phyloP scores from a whole-genome alignment of 92 coral and sea anemone species.

The Phenganax marumi region DNA sequence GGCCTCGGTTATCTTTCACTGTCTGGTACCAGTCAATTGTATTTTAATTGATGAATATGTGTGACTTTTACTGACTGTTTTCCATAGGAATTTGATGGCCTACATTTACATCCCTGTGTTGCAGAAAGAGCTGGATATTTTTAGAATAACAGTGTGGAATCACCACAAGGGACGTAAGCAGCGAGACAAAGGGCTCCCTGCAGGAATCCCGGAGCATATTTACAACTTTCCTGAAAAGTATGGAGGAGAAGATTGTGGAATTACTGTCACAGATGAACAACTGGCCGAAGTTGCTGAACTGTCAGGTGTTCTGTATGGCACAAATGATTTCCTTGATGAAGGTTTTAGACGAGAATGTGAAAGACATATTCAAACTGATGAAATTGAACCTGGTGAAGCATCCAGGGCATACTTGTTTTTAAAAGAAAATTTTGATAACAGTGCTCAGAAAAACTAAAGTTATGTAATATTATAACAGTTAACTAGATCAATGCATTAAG shows the following conservation, averaged over 20 bases:
- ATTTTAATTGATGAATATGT: too few relatives aligned
- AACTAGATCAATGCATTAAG: not conserved
- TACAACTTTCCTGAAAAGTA: constrained; percentile 20
- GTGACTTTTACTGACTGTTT: not conserved
- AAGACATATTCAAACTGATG: constrained; percentile 44
- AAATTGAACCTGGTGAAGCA: not conserved
- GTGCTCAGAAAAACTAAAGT: not conserved
- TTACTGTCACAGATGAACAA: too few relatives aligned
- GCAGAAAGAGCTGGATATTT: not conserved
- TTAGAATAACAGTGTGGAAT: not conserved
- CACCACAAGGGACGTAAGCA: constrained; percentile 35
- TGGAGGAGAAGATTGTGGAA: too few relatives aligned
- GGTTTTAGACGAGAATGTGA: constrained; percentile 59
- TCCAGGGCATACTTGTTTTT: not conserved
- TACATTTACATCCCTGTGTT: not conserved
- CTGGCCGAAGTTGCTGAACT: constrained; percentile 39
- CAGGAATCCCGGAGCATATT: constrained; percentile 44
- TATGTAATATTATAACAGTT: not conserved
- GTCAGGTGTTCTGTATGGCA: not conserved
- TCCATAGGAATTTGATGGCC: not conserved
- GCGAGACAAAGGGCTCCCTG: constrained; percentile 41
- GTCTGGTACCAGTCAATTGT: too few relatives aligned
- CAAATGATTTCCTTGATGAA: constrained; percentile 39
- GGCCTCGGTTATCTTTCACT: too few relatives aligned
- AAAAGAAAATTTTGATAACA: not conserved